Base-by-base conservation (phyloP, 2,888 invertebrate genomes). In the Parnassius smintheus region DNA sequence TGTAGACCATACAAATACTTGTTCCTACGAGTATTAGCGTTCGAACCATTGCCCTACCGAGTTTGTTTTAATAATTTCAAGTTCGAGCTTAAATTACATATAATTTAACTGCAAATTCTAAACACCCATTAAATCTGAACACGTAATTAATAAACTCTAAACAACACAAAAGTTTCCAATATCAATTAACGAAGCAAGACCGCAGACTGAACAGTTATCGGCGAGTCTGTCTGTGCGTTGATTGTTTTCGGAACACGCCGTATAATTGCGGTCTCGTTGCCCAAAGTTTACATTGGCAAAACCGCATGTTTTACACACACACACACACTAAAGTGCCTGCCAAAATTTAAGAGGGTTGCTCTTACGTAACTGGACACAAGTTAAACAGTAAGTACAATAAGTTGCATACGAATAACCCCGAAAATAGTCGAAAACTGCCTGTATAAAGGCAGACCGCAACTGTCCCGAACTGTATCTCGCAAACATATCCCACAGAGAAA, bases 171-270 rank as follows among this genome's bases (percentile, higher is more conserved):
- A 61, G 57, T 57, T 54, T 52, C 62, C 35, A 58, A 64, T 56
- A 58, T 61, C 53, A 52, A 60, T 60, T 59, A 59, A 63, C 13
- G 57, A 66, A 56, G 56, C 45, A 22, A 49, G 60, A 72, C 74
- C 75, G 61, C 74, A 75, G 61, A 64, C 73, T 56, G 68, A 65
- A 74, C 72, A 69, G 77, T 72, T 70, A 75, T 69, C 64, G 70
- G 65, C 70, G 74, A 72, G 73, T 76, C 68, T 72, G 69, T 66
- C 71, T 9, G 13, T 49, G 67, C 69, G 75, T 77, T 82, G 80
- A 86, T 86, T 88, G 85, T 85, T 83, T 83, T 77, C 81, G 73
- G 69, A 81, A 82, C 53, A 76, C 68, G 72, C 69, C 77, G 82
- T 81, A 73, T 74, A 76, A 80, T 79, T 82, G 85, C 72, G 80